Evolutionary conservation across 2,888 invertebrate genomes (phyloP), one percentile per base, ranked within the genome.

Genomic region (Leuctra nigra): DNA sequence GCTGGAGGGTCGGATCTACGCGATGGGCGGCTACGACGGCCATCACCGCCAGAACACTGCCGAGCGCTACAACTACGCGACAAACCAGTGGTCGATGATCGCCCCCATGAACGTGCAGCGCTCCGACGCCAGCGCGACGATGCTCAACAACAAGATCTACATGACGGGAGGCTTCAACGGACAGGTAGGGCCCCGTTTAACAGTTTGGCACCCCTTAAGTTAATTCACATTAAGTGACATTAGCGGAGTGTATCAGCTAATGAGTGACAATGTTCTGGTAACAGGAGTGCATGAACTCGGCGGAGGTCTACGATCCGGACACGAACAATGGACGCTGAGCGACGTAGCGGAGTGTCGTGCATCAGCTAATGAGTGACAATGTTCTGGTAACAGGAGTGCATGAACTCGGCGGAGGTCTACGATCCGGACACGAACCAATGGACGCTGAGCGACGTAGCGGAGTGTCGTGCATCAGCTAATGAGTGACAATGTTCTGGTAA

Each of bases 151-250:
- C 81, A 68, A 66, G 65, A 84, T 88, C 64, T 88, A 86, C 72
- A 85, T 88, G 63, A 84, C 84, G 54, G 93, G 95, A 1, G 95
- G 95, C 0, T 95, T 92, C 71, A 93, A 93, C 70, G 95, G 95
- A 0, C 87, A 88, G 67, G 90, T 39, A 39, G 14, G 3, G 36
- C n/a, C n/a, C n/a, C n/a, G n/a, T n/a, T n/a, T n/a, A n/a, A n/a
- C n/a, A n/a, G n/a, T n/a, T n/a, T n/a, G n/a, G n/a, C n/a, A n/a
- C n/a, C n/a, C n/a, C n/a, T n/a, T n/a, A n/a, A n/a, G n/a, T n/a
- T n/a, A n/a, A n/a, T n/a, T n/a, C n/a, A n/a, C n/a, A n/a, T n/a
- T n/a, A n/a, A n/a, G n/a, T n/a, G n/a, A n/a, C n/a, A n/a, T n/a
- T n/a, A n/a, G n/a, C n/a, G n/a, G n/a, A n/a, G n/a, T n/a, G n/a